These are phyloP conservation scores for Aythya baeri DNA, from an alignment of 2,113 vertebrate genomes.

Conservation along the genomic window DNA sequence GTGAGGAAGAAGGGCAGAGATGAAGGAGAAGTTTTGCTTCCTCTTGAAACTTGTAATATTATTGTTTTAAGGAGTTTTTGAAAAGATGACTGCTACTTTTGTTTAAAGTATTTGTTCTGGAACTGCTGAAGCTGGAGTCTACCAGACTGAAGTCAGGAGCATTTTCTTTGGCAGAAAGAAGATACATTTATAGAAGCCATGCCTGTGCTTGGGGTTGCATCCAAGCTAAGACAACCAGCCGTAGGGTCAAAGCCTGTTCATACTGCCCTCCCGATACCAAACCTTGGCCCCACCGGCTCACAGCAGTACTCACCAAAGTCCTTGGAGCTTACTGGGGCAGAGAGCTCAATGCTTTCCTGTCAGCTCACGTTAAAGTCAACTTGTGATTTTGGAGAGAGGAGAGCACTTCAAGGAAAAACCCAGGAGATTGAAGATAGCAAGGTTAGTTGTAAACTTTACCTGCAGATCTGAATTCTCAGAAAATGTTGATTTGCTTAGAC, in stretches of 20 bases:
- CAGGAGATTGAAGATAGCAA: constrained; percentile 90
- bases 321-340: constrained; percentile 78
- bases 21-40: constrained; percentile 65
- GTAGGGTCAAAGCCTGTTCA: constrained; percentile 91
- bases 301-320: constrained; percentile 81
- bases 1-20: constrained; percentile 66
- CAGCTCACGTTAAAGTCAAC: constrained; percentile 86
- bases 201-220: constrained; percentile 96
- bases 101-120: constrained; percentile 78
- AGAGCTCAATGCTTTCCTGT: constrained; percentile 81
- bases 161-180: constrained; percentile 82
- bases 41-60: constrained; percentile 57
- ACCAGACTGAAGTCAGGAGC: constrained; percentile 79
- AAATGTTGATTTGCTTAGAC: constrained; percentile 15
- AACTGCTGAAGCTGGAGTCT: constrained; percentile 78
- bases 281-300: constrained; percentile 74
- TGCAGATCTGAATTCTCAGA: not conserved
- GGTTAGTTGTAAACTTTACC: constrained; percentile 84
- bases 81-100: constrained; percentile 77
- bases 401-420: constrained; percentile 73
- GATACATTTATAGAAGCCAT: constrained; percentile 84
- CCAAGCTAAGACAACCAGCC: constrained; percentile 89
- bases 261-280: constrained; percentile 89
- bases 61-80: constrained; percentile 38
- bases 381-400: constrained; percentile 83